Evolutionary conservation across 1,140 invertebrate genomes (phyloP).

Genomic region (Habropoda laboriosa): DNA sequence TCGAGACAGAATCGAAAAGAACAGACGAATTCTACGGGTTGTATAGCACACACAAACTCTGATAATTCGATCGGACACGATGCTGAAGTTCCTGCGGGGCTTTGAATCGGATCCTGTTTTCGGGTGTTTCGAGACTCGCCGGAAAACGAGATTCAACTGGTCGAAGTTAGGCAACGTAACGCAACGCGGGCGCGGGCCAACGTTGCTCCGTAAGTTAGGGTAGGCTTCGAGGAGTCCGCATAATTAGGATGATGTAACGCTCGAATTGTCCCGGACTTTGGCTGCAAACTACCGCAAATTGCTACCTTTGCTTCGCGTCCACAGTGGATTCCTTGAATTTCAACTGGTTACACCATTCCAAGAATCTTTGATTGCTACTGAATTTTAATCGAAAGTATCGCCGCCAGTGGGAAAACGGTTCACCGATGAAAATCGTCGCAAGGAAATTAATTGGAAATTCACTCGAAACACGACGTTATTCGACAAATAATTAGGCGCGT

Average conservation of each 20-base stretch:
- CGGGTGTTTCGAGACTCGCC: background rate
- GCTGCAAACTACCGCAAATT: conserved; percentile 5
- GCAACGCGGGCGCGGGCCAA: too few species aligned
- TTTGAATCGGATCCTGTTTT: conserved; percentile 23
- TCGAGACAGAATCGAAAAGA: background rate
- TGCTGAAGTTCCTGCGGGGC: background rate
- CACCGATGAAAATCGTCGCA: too few species aligned
- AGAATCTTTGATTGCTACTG: background rate
- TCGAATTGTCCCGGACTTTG: conserved; percentile 29
- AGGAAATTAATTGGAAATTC: too few species aligned
- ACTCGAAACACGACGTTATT: too few species aligned
- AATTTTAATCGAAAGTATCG: background rate
- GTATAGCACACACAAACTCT: too few species aligned
- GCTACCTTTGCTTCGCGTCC: background rate
- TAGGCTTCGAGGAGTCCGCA: conserved; percentile 20
- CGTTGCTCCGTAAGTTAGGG: background rate
- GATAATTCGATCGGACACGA: conserved; percentile 12
- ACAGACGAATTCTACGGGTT: background rate
- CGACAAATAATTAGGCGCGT: too few species aligned
- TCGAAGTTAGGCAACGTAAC: background rate
- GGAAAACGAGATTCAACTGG: conserved; percentile 23
- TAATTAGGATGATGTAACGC: conserved; percentile 35
- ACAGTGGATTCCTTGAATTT: conserved; percentile 17
- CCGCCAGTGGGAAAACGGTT: too few species aligned
- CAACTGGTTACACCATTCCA: background rate